Base-by-base conservation (phyloP, 1,140 invertebrate species). In the Ruditapes philippinarum region DNA sequence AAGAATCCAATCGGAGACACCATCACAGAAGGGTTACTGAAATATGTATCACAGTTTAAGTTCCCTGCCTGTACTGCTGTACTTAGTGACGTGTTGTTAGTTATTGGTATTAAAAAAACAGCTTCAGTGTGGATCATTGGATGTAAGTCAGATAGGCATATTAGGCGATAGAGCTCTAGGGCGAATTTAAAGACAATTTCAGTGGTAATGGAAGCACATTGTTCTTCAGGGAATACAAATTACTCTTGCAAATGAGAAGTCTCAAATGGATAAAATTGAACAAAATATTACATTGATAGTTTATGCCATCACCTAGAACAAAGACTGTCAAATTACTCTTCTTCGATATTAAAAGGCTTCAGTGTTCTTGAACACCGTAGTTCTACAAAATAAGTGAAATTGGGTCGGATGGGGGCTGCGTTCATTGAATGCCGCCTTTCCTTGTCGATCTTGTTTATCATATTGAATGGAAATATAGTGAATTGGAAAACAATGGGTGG, bases 1-100 rank as follows among this genome's bases (percentile, higher is more conserved):
- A 80, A 80, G 31, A 80, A 80, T 31, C 57, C 78, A n/a, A 14
- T 80, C 19, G 78, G 78, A 1, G 38, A 80, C 28, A 19, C 19
- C 2, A 80, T 80, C n/a, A 31, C 78, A 19, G 57, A 80, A 1
- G 78, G 78, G 19, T 33, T 80, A 17, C 25, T 60, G 11, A 60
- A 36, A 11, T 51, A 80, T 19, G 57, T 80, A 3, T 25, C 60
- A 12, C 51, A 80, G 12, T 80, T 36, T 40, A 80, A 80, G 57
- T 80, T 80, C 36, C 78, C 49, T 38, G 45, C 45, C 1, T 78
- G 45, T 31, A 78, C 74, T 5, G 40, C 74, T 51, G 7, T 78
- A n/a, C 36, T 78, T 5, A 31, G n/a, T 14, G 74, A 78, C n/a
- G 33, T n/a, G 3, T n/a, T 78, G 0, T 2, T 28, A 12, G 28